Evolutionary conservation across 2,888 invertebrate species (phyloP).

Genomic region (Phasia obesa): DNA sequence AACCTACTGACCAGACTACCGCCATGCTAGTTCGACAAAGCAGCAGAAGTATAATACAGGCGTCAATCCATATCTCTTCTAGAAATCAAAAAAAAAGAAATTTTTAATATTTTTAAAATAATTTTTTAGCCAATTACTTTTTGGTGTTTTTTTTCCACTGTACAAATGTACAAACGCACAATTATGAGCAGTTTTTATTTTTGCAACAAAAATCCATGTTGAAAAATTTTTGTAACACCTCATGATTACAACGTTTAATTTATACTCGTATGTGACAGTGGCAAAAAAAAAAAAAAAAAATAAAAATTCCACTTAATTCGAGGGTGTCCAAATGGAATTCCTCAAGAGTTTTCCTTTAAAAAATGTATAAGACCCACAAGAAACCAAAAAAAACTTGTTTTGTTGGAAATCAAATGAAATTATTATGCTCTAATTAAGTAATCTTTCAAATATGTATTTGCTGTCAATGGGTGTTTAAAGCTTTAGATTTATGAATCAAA

Average conservation of each 20-base stretch:
- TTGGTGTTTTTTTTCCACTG: neutral
- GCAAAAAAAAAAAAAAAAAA: neutral
- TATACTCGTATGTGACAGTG: slow-evolving; percentile 24
- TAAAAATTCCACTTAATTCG: slow-evolving; percentile 20
- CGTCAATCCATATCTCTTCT: too few species aligned
- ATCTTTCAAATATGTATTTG: slow-evolving; percentile 5
- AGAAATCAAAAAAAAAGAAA: too few species aligned
- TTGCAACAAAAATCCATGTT: too few species aligned
- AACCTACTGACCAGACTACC: too few species aligned
- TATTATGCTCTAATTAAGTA: slow-evolving; percentile 18
- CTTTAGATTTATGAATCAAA: neutral
- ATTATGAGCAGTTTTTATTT: too few species aligned
- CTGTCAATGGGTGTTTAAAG: too few species aligned
- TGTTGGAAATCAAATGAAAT: neutral
- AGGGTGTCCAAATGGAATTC: slow-evolving; percentile 47
- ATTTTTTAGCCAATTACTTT: too few species aligned
- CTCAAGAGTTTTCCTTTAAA: slow-evolving; percentile 1
- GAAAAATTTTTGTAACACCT: slow-evolving; percentile 56
- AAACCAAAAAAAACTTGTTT: slow-evolving; percentile 3
- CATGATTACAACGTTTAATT: slow-evolving; percentile 34
- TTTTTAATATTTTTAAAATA: too few species aligned
- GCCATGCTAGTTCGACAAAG: too few species aligned
- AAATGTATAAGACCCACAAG: neutral
- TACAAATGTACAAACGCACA: neutral
- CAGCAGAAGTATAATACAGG: too few species aligned